Evolutionary conservation across 92 coral and sea anemone genomes (phyloP), one percentile per base, ranked within the genome.

Genomic region (Bergia puertoricense): DNA sequence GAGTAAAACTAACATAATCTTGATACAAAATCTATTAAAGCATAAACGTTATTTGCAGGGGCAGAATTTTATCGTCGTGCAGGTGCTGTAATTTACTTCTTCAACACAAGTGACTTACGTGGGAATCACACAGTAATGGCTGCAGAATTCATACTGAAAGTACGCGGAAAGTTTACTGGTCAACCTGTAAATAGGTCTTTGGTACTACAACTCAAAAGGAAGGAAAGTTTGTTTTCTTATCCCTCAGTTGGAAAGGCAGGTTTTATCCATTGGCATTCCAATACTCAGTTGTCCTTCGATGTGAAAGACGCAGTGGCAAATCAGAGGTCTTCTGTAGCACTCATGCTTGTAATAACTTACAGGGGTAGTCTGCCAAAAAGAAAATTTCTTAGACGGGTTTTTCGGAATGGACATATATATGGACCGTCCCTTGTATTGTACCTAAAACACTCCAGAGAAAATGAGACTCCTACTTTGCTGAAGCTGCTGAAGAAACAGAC

Each of bases 71-170:
- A 51, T 46, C 36, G 56, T 14, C 15, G 22, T n/a, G 87, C 75
- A 30, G 30, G 0, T 16, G 30, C 8, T 84, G 71, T 37, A 13
- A 46, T 30, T 30, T 30, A 30, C 30, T 30, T 30, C 62, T 84
- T 84, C 79, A 84, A 84, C 45, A 84, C 78, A 37, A 84, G 78
- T 7, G 87, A 71, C 44, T 18, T 84, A 44, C 38, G 8, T 45
- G 18, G 20, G 54, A 71, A 20, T 71, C 30, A 71, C 43, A 72
- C 87, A 36, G 30, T 84, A 18, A 18, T 84, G 18, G 87, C 66
- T 3, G 87, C 87, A 5, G 62, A 36, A 38, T 48, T 84, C 36
- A 20, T 69, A 0, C 42, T 79, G 45, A 76, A 51, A 42, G 36
- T 51, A 42, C 80, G 46, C 1, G 30, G n/a, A 16, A 51, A 51